Conservation (phyloP, 2,888 invertebrate genomes). For the Entomobrya proxima region DNA sequence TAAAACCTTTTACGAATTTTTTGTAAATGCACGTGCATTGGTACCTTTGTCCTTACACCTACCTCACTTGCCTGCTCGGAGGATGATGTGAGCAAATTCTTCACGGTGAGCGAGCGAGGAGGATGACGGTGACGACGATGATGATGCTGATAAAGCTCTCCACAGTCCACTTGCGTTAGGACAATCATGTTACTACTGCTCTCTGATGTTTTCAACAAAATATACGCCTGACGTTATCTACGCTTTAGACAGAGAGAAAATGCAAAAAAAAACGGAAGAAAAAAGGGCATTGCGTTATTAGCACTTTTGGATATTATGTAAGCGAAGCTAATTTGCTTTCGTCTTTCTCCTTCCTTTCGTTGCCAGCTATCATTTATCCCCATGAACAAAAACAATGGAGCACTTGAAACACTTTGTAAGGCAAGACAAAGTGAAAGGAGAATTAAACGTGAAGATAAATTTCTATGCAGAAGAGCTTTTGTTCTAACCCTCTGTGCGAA, state of each 20-base stretch:
- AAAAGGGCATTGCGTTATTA: constrained; percentile 36
- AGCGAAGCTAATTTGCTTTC: constrained; percentile 30
- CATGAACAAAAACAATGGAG: constrained; percentile 18
- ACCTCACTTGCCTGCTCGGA: background rate
- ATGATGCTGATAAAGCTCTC: constrained; percentile 1
- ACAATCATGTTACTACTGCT: background rate
- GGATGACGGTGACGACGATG: background rate
- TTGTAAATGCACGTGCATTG: background rate
- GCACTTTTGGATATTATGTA: constrained; percentile 32
- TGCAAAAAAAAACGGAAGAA: background rate
- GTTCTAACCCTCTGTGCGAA: background rate
- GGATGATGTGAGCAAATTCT: constrained; percentile 24
- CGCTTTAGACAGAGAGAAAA: background rate
- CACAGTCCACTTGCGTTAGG: constrained; percentile 21
- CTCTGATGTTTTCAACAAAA: constrained; percentile 30
- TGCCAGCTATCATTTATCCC: constrained; percentile 29
- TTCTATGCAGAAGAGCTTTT: background rate
- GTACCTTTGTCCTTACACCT: background rate
- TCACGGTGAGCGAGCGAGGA: constrained; percentile 15
- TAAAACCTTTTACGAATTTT: constrained; percentile 31
- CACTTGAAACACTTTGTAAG: background rate
- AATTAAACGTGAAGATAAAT: background rate
- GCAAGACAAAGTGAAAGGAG: background rate
- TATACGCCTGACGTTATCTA: constrained; percentile 12
- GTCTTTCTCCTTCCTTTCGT: background rate